Base-by-base conservation (phyloP, 2,888 invertebrate genomes). In the Morpho achilles region DNA sequence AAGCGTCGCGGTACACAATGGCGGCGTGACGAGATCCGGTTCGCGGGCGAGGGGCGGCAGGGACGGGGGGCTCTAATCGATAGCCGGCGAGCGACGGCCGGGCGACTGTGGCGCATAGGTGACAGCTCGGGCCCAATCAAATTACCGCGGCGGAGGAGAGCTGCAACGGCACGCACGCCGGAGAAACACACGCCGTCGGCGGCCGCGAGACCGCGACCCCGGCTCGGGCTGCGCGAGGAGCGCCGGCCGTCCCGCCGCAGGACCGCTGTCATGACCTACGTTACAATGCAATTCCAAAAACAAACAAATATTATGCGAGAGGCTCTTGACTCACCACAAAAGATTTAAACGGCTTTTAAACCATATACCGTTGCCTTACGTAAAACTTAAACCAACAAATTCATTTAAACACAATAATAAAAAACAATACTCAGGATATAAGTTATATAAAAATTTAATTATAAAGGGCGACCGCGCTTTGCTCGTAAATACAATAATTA, bases 11-110 rank as follows among this genome's bases (percentile, higher is more conserved):
- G 87, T 88, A 89, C 85, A 89, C 89, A 89, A 89, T 88, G 88
- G 89, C 89, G 88, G 88, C 88, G 89, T 88, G 89, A 90, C 89
- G 89, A 89, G 88, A 90, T 88, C 89, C 89, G 89, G 89, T 88
- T 88, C 89, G 87, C 87, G 87, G 87, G 80, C 76, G 81, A 76
- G 84, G 84, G 82, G 82, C 75, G 78, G 74, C 77, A 77, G 84
- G 82, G 67, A 66, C 64, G 62, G 67, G 65, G 67, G 65, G 69
- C 84, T 87, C 89, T 90, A 90, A 90, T 90, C 89, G 89, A 90
- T 90, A 90, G 89, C 89, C 82, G 84, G 85, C 89, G 86, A 87
- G 84, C 87, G 90, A 87, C 86, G 87, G 87, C 85, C 87, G 86
- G 87, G 84, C 87, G 84, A 84, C 85, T 86, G 87, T 77, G 89